A percentile compares a stretch with the other conserved stretches of the same genome.
These are phyloP conservation scores for Mimumesa dahlbomi DNA, from an alignment of 2,888 invertebrate species.

Conservation along the genomic window DNA sequence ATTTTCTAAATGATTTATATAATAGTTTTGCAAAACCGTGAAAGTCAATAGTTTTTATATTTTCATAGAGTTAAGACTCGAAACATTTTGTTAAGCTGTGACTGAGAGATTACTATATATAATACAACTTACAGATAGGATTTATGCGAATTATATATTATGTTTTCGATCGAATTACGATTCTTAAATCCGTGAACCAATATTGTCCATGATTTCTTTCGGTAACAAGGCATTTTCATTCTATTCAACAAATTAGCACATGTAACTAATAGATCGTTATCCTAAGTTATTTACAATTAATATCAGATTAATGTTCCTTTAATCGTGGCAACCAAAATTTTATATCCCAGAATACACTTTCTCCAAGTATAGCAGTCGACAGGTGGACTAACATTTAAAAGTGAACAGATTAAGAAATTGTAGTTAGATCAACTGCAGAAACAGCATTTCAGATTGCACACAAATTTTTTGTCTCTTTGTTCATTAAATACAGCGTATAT, in stretches of 20 bases:
- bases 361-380: slow-evolving; percentile 34
- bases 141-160: slow-evolving; percentile 6
- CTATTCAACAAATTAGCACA: slow-evolving; percentile 48
- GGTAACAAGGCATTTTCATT: slow-evolving; percentile 30
- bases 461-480: too few relatives aligned
- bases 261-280: slow-evolving; percentile 45
- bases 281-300: slow-evolving; percentile 61
- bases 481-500: slow-evolving; percentile 39
- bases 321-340: slow-evolving; percentile 40
- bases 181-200: slow-evolving; percentile 11
- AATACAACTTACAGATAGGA: slow-evolving; percentile 8
- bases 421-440: slow-evolving; percentile 25
- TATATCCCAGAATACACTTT: slow-evolving; percentile 37
- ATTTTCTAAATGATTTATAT: slow-evolving; percentile 6
- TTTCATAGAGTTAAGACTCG: slow-evolving; percentile 6
- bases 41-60: slow-evolving; percentile 6
- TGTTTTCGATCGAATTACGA: slow-evolving; percentile 14
- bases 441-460: slow-evolving; percentile 36
- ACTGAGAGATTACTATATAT: slow-evolving; percentile 1
- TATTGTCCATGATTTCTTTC: slow-evolving; percentile 22
- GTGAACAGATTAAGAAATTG: slow-evolving; percentile 27
- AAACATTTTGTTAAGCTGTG: slow-evolving; percentile 11
- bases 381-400: slow-evolving; percentile 37
- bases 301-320: slow-evolving; percentile 47
- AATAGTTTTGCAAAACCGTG: slow-evolving; percentile 15